Evolutionary conservation across 2,113 vertebrate genomes (phyloP).

Genomic region (Condylura cristata): DNA sequence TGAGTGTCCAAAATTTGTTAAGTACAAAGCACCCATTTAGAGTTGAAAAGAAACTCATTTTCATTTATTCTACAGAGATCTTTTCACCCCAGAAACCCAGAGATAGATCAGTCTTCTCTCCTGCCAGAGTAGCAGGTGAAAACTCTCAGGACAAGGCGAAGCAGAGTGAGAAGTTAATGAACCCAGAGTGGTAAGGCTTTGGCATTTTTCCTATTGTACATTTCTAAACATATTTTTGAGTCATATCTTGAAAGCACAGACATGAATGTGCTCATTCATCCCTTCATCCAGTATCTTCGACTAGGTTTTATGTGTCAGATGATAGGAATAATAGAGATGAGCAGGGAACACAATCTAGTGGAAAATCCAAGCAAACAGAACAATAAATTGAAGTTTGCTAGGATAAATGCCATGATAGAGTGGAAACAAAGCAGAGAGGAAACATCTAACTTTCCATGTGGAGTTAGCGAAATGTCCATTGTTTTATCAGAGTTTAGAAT

Average conservation of each 20-base stretch:
- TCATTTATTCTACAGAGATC: constrained; percentile 66
- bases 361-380: neutral
- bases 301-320: neutral
- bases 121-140: constrained; percentile 73
- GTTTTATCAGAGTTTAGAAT: neutral
- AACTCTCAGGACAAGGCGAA: constrained; percentile 76
- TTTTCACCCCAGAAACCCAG: constrained; percentile 61
- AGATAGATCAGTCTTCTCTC: constrained; percentile 71
- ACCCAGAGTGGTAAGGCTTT: constrained; percentile 62
- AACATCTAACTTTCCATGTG: neutral
- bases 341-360: neutral
- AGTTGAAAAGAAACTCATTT: neutral
- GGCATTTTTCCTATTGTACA: neutral
- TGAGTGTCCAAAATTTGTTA: neutral
- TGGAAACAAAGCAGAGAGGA: neutral
- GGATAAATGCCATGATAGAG: neutral
- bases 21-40: neutral
- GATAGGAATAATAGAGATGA: neutral
- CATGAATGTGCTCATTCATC: neutral
- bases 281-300: neutral
- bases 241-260: neutral
- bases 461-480: neutral
- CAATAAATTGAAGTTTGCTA: neutral
- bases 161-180: constrained; percentile 37
- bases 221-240: neutral